Evolutionary conservation across 2,797 vertebrate species (phyloP), one percentile per base, ranked within the genome.

Genomic region (Bovichtus variegatus): DNA sequence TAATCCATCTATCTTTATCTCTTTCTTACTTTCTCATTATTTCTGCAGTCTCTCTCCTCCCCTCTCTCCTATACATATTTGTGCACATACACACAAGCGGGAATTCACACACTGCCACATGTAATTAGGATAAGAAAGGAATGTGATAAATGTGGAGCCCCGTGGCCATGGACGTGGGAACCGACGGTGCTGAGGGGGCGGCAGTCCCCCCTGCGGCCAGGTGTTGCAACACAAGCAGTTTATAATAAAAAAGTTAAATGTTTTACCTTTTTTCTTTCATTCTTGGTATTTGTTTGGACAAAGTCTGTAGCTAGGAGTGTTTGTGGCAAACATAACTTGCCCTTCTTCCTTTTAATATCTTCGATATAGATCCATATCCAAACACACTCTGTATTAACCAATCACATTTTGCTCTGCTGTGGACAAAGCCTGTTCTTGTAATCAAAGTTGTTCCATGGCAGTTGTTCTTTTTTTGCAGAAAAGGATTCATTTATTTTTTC

Each of bases 81-180:
- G 21, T 21, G 9, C 29, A n/a, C 27, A 38, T 44, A 41, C 40
- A 66, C 49, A 62, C 44, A 21, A 8, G 25, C 50, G 65, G 11
- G 27, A 36, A 67, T 67, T 50, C 40, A 71, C 50, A 46, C 70
- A 21, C 51, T 57, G 76, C 57, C 49, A 61, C 40, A 74, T 71
- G 70, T 74, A 85, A 77, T 89, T 78, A 83, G 85, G 84, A 87
- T 84, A 83, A 82, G 38, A 70, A 36, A 71, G 57, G 64, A 46
- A 25, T 67, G 76, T 66, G 62, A 78, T 82, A 68, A 68, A 67
- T 57, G 50, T 57, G 21, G 66, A 63, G 67, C 57, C 73, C 47
- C 40, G 19, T 13, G 69, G 60, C 34, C 38, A 4, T 12, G 34
- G 10, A 11, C 1, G 18, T 5, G 9, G 49, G 31, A 43, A 15